Evolutionary conservation across 1,140 invertebrate species (phyloP).

Genomic region (Trinorchestia longiramus): DNA sequence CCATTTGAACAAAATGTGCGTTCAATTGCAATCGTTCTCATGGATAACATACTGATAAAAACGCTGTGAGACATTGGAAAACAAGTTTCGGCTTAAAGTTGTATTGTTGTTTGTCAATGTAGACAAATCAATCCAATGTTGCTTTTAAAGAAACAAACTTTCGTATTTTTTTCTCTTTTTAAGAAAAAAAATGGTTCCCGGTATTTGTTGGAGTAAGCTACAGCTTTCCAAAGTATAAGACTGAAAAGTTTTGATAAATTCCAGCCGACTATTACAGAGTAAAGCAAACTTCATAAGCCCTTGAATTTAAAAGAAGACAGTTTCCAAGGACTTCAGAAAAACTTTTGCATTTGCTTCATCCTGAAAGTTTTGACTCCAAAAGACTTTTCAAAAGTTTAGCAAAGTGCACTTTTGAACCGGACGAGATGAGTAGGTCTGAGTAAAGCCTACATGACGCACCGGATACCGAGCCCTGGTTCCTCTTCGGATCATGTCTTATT

Average conservation of each 20-base stretch:
- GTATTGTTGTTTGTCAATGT: too few relatives aligned
- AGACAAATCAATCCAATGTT: too few relatives aligned
- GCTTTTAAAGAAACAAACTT: too few relatives aligned
- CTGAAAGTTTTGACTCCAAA: not conserved
- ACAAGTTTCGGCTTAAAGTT: too few relatives aligned
- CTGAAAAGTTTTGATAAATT: not conserved
- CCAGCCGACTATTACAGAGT: not conserved
- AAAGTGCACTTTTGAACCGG: not conserved
- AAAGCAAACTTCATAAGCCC: not conserved
- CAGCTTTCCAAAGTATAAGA: not conserved
- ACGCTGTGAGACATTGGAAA: too few relatives aligned
- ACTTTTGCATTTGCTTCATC: not conserved
- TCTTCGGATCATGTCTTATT: not conserved
- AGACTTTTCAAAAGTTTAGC: not conserved
- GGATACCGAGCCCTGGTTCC: not conserved
- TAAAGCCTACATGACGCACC: not conserved
- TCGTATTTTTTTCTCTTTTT: not conserved
- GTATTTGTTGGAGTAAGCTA: not conserved
- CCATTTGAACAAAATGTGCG: too few relatives aligned
- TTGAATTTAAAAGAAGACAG: not conserved
- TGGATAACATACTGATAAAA: too few relatives aligned
- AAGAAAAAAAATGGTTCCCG: not conserved
- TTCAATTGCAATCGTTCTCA: too few relatives aligned
- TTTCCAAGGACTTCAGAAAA: not conserved
- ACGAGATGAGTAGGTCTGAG: not conserved